Conservation (phyloP, 2,797 vertebrate genomes). For the Phrynocephalus guinanensis region DNA sequence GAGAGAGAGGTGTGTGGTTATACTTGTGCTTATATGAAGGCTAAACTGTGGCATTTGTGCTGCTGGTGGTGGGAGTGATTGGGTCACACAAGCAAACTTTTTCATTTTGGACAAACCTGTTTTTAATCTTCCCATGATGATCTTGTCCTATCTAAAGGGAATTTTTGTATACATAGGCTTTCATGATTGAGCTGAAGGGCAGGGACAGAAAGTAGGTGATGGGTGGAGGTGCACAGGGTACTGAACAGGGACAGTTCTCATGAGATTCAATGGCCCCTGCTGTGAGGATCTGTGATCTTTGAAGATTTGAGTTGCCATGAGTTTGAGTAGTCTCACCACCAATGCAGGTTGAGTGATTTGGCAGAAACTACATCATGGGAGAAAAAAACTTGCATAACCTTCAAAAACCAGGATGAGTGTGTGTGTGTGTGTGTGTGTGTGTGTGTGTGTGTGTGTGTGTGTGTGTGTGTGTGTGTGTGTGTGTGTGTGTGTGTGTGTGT, state of each 20-base stretch:
- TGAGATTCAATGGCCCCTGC: no score
- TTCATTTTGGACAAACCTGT: neutral
- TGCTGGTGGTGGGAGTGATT: neutral
- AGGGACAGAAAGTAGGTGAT: no score
- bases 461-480: neutral
- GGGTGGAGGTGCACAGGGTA: no score
- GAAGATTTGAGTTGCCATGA: no score
- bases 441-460: neutral
- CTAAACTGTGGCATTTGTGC: neutral
- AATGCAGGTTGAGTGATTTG: no score
- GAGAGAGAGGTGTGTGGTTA: no score
- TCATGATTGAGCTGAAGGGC: no score
- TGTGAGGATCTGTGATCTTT: no score
- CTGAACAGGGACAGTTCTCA: no score
- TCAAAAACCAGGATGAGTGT: neutral
- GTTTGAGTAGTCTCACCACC: no score
- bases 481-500: no score
- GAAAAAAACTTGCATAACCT: neutral
- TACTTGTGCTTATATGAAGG: neutral
- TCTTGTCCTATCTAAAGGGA: neutral
- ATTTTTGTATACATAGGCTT: neutral
- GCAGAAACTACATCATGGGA: no score
- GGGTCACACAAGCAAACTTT: neutral
- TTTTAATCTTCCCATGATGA: neutral
- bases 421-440: neutral